phyloP scores from a whole-genome alignment of 2,113 vertebrate species.

The Scalopus aquaticus region DNA sequence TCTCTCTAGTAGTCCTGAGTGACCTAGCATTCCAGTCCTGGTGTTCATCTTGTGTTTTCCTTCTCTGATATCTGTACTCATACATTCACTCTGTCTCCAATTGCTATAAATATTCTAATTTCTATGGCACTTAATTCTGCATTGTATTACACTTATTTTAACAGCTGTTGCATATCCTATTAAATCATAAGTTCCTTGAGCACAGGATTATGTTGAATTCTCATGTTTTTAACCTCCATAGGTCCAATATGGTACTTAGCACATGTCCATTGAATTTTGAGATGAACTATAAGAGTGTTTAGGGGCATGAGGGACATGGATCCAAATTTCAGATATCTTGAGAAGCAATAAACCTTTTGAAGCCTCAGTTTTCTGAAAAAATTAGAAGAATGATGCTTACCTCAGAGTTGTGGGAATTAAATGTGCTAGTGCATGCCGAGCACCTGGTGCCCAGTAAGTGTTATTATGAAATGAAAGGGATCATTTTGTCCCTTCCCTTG shows the following conservation, averaged over 20 bases:
- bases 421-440: not conserved
- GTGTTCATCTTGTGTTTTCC: not conserved
- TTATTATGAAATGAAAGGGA: not conserved
- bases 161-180: not conserved
- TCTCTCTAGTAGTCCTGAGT: not conserved
- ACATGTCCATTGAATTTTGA: not conserved
- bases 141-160: not conserved
- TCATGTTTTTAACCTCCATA: not conserved
- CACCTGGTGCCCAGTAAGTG: not conserved
- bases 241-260: not conserved
- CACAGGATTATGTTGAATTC: not conserved
- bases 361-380: not conserved
- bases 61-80: not conserved
- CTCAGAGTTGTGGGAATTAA: not conserved
- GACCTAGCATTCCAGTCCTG: not conserved
- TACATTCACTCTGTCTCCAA: not conserved
- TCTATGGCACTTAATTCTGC: not conserved
- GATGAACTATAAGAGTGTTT: not conserved
- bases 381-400: not conserved
- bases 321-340: not conserved
- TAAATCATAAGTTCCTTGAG: not conserved
- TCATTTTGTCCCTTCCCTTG: not conserved
- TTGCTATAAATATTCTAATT: not conserved
- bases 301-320: not conserved
- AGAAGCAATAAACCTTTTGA: not conserved